Conservation (phyloP, 2,888 invertebrate species). For the Nymphalis c-album region DNA sequence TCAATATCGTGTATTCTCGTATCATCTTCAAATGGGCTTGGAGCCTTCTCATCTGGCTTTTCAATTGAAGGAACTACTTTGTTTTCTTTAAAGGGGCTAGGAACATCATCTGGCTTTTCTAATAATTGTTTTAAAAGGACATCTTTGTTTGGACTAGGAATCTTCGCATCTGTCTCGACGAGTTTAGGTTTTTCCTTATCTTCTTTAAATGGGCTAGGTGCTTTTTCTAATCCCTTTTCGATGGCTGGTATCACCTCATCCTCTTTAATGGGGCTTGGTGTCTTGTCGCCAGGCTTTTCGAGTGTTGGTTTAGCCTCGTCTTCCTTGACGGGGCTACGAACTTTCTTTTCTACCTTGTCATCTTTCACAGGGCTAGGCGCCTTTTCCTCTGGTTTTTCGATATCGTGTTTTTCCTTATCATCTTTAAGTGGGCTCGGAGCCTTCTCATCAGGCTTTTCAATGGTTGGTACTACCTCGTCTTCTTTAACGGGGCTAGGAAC, state of each 20-base stretch:
- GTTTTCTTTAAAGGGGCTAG: constrained; percentile 12
- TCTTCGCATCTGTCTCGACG: neutral
- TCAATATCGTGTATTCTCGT: neutral
- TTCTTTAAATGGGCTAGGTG: neutral
- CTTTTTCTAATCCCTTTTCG: neutral
- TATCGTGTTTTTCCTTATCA: constrained; percentile 25
- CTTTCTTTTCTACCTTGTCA: constrained; percentile 2
- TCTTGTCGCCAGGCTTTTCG: constrained; percentile 21
- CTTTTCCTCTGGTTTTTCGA: constrained; percentile 6
- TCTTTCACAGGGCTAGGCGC: constrained; percentile 15
- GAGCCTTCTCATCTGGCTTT: neutral
- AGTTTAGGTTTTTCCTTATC: no score
- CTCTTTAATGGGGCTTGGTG: constrained; percentile 20
- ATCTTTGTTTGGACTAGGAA: constrained; percentile 17
- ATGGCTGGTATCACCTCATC: neutral
- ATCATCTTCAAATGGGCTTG: neutral
- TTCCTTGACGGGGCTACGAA: constrained; percentile 12
- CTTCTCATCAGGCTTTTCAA: neutral
- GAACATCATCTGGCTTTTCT: neutral
- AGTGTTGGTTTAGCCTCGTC: neutral
- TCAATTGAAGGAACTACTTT: neutral
- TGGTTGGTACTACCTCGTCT: neutral
- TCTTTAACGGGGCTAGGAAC: neutral
- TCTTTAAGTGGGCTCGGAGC: neutral
- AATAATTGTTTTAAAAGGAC: neutral